Evolutionary conservation across 1,140 invertebrate genomes (phyloP).

Genomic region (Euwallacea fornicatus): DNA sequence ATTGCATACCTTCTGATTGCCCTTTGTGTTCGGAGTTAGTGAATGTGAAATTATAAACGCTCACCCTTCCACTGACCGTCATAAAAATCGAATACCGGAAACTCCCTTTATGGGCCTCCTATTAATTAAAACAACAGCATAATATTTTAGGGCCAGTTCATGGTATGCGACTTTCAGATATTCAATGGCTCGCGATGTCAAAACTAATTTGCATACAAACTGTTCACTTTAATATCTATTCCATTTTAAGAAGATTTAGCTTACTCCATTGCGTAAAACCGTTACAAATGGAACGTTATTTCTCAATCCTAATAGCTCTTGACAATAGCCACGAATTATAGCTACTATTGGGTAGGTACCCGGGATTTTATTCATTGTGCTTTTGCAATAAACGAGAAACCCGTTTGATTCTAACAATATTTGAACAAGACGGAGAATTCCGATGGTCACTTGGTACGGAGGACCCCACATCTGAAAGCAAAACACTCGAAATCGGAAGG

Average conservation of each 20-base stretch:
- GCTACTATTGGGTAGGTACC: not conserved
- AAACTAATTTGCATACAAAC: conserved; percentile 32
- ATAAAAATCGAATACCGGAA: not conserved
- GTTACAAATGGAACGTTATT: conserved; percentile 30
- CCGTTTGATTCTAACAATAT: too few relatives aligned
- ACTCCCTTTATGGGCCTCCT: conserved; percentile 1
- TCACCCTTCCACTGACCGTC: conserved; percentile 5
- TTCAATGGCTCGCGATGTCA: conserved; percentile 9
- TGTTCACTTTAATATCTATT: conserved; percentile 24
- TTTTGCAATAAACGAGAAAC: too few relatives aligned
- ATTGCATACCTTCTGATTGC: conserved; percentile 14
- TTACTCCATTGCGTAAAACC: conserved; percentile 22
- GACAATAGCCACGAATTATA: conserved; percentile 29
- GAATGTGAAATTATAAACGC: conserved; percentile 17
- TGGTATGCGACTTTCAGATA: not conserved
- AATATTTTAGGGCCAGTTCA: too few relatives aligned
- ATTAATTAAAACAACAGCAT: not conserved
- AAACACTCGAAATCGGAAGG: conserved; percentile 9
- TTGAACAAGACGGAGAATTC: too few relatives aligned
- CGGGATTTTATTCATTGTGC: not conserved
- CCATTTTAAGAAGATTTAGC: conserved; percentile 32
- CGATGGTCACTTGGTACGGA: not conserved
- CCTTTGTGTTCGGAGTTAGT: conserved; percentile 19
- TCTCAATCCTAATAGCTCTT: conserved; percentile 28
- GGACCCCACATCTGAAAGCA: conserved; percentile 9